A percentile compares a stretch with the other conserved stretches of the same genome.
These are phyloP conservation scores for Siniperca knerii DNA, from an alignment of 2,113 vertebrate genomes.

Conservation along the genomic window DNA sequence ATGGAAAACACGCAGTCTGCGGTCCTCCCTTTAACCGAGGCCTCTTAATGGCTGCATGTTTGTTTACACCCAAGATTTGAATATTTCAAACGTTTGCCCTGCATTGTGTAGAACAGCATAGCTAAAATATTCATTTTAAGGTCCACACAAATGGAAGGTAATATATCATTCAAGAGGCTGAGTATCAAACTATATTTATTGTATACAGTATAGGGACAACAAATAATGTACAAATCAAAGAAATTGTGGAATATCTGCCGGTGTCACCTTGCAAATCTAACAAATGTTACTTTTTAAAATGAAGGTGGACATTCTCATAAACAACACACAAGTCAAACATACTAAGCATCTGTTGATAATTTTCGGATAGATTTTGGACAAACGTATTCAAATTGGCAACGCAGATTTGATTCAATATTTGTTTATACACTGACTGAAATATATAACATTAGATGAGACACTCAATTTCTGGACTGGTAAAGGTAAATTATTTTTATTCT, in stretches of 20 bases:
- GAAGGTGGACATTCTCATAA: constrained; percentile 16
- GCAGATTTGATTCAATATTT: constrained; percentile 36
- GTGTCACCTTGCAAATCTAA: constrained; percentile 43
- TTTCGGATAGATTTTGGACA: constrained; percentile 46
- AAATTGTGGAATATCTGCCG: constrained; percentile 23
- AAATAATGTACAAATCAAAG: constrained; percentile 71
- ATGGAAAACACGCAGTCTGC: neutral
- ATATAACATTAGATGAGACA: constrained; percentile 33
- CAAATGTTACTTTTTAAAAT: constrained; percentile 20
- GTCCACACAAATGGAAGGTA: constrained; percentile 9
- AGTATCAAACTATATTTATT: constrained; percentile 87
- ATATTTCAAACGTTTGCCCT: neutral
- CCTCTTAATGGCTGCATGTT: neutral
- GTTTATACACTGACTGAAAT: constrained; percentile 37
- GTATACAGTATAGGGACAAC: constrained; percentile 84
- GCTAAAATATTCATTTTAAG: neutral
- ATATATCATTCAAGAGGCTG: constrained; percentile 53
- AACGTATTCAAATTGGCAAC: constrained; percentile 47
- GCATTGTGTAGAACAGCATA: neutral
- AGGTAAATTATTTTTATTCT: constrained; percentile 9
- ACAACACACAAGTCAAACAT: constrained; percentile 41
- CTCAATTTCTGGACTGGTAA: constrained; percentile 5
- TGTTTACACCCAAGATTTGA: neutral
- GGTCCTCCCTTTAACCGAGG: neutral
- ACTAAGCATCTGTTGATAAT: constrained; percentile 16